These are phyloP conservation scores for Sphaeridia pumilis DNA, from an alignment of 2,888 invertebrate species.

Conservation along the genomic window DNA sequence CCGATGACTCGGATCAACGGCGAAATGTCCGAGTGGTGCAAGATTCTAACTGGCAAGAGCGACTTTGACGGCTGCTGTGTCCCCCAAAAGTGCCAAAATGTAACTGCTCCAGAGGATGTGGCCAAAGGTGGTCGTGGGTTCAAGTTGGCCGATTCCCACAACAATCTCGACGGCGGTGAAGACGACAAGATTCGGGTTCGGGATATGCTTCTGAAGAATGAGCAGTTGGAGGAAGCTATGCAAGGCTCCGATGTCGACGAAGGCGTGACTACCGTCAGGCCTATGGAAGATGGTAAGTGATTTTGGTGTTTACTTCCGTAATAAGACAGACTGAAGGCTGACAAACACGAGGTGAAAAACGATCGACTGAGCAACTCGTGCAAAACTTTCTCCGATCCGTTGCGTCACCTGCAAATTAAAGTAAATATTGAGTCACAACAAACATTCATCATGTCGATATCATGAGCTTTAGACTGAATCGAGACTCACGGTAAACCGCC, in stretches of 20 bases:
- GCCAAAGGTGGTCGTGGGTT: slow-evolving; percentile 28
- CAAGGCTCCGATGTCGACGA: too few species aligned
- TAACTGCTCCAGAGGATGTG: slow-evolving; percentile 25
- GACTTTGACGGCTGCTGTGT: slow-evolving; percentile 34
- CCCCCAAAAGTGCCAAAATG: slow-evolving; percentile 30
- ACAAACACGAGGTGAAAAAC: too few species aligned
- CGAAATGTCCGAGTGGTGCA: slow-evolving; percentile 32
- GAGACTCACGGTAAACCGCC: too few species aligned
- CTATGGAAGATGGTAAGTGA: neutral
- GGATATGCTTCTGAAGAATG: slow-evolving; percentile 16
- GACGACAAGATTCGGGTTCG: slow-evolving; percentile 16
- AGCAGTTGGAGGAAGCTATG: slow-evolving; percentile 1
- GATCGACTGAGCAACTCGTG: too few species aligned
- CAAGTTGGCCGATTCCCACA: slow-evolving; percentile 31
- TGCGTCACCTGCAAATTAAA: too few species aligned
- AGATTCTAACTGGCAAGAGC: slow-evolving; percentile 29
- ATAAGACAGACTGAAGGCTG: too few species aligned
- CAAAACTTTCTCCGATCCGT: too few species aligned
- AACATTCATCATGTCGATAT: too few species aligned
- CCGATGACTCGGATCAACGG: slow-evolving; percentile 30
- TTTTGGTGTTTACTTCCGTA: too few species aligned
- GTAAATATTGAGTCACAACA: too few species aligned
- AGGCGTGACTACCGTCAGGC: neutral
- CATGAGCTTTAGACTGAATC: too few species aligned
- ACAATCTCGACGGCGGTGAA: slow-evolving; percentile 27